Percentiles rank a stretch among this genome's conserved stretches.
phyloP scores from a whole-genome alignment of 2,113 vertebrate genomes.

The Halichoeres trimaculatus region DNA sequence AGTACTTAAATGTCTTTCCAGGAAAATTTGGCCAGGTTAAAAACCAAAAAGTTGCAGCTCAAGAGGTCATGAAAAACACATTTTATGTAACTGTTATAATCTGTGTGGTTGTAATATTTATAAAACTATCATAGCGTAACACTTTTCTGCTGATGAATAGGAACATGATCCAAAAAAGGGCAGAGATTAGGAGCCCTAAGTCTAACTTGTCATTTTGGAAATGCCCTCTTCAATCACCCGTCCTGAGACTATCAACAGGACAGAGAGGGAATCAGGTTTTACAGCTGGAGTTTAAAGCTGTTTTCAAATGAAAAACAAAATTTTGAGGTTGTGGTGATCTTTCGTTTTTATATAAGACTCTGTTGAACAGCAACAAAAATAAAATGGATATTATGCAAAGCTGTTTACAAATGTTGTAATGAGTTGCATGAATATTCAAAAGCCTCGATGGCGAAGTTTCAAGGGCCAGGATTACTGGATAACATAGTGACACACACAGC shows the following conservation, averaged over 20 bases:
- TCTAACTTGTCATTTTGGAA: constrained; percentile 38
- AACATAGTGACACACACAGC: neutral
- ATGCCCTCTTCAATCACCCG: constrained; percentile 7
- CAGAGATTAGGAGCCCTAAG: constrained; percentile 21
- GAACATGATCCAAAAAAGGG: neutral
- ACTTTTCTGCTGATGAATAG: constrained; percentile 7
- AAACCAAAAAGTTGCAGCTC: neutral
- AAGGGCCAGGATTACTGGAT: neutral
- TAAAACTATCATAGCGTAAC: constrained; percentile 3
- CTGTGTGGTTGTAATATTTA: neutral
- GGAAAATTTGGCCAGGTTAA: neutral
- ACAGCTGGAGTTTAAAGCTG: neutral
- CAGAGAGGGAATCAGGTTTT: neutral
- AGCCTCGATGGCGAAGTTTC: neutral
- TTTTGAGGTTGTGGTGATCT: neutral
- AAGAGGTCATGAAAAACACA: neutral
- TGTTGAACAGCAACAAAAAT: neutral
- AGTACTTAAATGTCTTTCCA: neutral
- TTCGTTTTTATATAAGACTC: neutral
- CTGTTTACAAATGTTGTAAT: neutral
- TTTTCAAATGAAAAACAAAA: neutral
- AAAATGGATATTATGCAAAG: neutral
- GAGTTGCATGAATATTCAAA: neutral
- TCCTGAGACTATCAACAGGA: neutral
- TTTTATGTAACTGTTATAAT: constrained; percentile 4